A percentile compares a stretch with the other conserved stretches of the same genome.
phyloP scores from a whole-genome alignment of 2,113 vertebrate genomes.

The Pomatorhinus ruficollis region DNA sequence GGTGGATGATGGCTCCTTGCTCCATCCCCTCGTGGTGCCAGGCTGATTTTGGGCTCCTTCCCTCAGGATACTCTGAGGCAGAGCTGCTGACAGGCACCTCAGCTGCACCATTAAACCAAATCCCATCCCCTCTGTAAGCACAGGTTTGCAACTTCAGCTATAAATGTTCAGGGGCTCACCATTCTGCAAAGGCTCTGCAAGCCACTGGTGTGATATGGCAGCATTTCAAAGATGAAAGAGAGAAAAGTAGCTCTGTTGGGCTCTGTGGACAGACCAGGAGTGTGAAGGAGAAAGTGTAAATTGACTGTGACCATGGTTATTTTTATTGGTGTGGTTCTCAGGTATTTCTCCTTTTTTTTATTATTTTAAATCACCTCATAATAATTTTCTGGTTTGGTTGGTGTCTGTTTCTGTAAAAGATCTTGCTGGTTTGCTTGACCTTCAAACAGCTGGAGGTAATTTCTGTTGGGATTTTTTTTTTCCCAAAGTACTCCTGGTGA shows the following conservation, averaged over 20 bases:
- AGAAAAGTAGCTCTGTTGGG: not conserved
- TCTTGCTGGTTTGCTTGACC: not conserved
- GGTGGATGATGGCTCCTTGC: not conserved
- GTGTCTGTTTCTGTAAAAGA: not conserved
- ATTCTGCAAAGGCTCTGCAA: not conserved
- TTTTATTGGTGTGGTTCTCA: not conserved
- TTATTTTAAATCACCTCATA: not conserved
- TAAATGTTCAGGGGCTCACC: not conserved
- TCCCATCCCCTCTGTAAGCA: not conserved
- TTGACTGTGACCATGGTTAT: not conserved
- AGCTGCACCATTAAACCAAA: not conserved
- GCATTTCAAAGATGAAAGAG: not conserved
- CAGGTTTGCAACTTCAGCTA: rapidly evolving
- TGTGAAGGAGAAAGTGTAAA: not conserved
- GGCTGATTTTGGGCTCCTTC: not conserved
- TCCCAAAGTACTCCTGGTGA: not conserved
- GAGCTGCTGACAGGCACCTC: not conserved
- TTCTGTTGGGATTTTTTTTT: not conserved
- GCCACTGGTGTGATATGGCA: not conserved
- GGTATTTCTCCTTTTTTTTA: not conserved
- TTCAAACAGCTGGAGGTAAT: constrained; percentile 8
- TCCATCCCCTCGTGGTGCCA: not conserved
- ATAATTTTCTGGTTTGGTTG: not conserved
- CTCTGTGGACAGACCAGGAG: not conserved
- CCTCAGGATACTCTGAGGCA: not conserved